phyloP scores from a whole-genome alignment of 2,888 invertebrate genomes.

The Microplitis deprimator region DNA sequence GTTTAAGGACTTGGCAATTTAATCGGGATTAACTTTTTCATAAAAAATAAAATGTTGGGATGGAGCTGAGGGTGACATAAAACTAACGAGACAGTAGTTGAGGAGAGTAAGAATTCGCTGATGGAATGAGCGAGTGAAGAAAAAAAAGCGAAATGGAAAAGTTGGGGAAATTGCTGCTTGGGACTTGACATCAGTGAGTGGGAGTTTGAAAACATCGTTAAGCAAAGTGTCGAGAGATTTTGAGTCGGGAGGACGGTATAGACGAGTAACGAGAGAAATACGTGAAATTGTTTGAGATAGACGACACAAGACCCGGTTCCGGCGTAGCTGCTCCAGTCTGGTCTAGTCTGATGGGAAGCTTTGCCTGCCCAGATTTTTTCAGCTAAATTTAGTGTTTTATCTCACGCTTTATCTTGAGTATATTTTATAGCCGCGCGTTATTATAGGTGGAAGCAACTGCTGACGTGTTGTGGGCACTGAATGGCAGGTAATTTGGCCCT shows the following conservation, averaged over 20 bases:
- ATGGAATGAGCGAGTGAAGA: not conserved
- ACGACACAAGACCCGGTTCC: not conserved
- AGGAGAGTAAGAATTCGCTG: not conserved
- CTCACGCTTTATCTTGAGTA: not conserved
- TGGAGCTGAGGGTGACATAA: not conserved
- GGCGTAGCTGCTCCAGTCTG: not conserved
- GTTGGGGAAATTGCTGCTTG: conserved; percentile 31
- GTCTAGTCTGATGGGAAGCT: not conserved
- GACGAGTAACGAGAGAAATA: not conserved
- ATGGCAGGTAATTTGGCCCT: conserved; percentile 27
- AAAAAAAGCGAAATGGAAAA: conserved; percentile 33
- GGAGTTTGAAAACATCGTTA: conserved; percentile 28
- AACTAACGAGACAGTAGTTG: not conserved
- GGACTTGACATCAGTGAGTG: not conserved
- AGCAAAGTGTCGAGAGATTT: conserved; percentile 22
- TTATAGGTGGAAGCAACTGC: conserved; percentile 10
- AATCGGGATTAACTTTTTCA: conserved; percentile 32
- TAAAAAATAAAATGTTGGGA: conserved; percentile 9
- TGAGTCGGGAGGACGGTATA: not conserved
- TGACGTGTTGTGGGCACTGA: conserved; percentile 24
- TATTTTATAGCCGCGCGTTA: not conserved
- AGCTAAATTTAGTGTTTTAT: not conserved
- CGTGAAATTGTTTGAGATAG: conserved; percentile 4
- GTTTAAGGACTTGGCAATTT: conserved; percentile 24
- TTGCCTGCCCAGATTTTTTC: not conserved